phyloP scores from a whole-genome alignment of 1,140 invertebrate genomes.

The Lordiphosa stackelbergi region DNA sequence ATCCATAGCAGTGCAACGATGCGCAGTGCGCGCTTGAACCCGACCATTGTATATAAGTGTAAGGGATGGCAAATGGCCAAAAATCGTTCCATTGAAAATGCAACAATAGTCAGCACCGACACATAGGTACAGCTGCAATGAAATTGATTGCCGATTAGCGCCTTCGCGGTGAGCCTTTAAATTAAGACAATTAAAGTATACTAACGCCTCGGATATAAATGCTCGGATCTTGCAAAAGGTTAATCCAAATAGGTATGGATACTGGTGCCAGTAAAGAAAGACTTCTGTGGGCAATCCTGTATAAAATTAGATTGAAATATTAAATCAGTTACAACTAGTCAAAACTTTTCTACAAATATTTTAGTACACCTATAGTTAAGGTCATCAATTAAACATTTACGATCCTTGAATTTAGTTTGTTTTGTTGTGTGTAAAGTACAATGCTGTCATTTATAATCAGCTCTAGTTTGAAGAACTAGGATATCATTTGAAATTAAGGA shows the following conservation, averaged over 20 bases:
- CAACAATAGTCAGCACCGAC: conserved; percentile 93
- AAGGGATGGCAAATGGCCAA: conserved; percentile 95
- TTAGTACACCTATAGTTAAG: too few species aligned
- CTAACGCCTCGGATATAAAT: conserved; percentile 90
- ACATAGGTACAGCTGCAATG: conserved; percentile 88
- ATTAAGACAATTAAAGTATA: conserved; percentile 35
- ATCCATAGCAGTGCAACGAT: conserved; percentile 90
- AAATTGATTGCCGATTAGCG: neutral
- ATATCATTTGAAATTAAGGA: too few species aligned
- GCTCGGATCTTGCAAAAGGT: conserved; percentile 90
- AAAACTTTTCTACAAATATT: too few species aligned
- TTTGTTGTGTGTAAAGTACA: too few species aligned
- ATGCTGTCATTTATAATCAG: too few species aligned
- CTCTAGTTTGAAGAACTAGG: too few species aligned
- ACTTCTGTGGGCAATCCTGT: conserved; percentile 92
- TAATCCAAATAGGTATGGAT: conserved; percentile 91
- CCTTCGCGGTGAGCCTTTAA: neutral
- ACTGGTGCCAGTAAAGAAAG: conserved; percentile 93
- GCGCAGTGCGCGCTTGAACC: conserved; percentile 86
- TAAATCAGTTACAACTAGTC: too few species aligned
- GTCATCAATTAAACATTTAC: too few species aligned
- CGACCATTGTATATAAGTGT: conserved; percentile 87
- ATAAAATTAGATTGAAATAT: neutral
- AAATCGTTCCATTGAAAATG: conserved; percentile 92
- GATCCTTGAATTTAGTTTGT: too few species aligned